Evolutionary conservation across 2,113 vertebrate species (phyloP), one percentile per base, ranked within the genome.

Genomic region (Rhadina sibilatrix): DNA sequence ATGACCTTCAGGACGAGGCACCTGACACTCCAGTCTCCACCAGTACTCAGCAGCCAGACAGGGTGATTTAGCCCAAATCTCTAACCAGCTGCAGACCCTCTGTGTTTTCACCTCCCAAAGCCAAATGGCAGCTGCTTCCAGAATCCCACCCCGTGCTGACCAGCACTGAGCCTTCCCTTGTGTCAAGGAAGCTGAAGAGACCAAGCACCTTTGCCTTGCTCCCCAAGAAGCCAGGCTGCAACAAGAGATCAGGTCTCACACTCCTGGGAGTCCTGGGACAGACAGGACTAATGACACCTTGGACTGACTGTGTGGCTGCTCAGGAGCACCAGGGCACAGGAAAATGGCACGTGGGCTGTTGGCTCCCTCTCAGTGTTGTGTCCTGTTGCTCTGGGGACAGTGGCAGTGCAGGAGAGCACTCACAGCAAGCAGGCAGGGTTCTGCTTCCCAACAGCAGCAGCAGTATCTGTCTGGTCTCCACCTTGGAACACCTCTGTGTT

Each of bases 301-400:
- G 46, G 65, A 24, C 30, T 53, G 60, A 11, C 11, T 28, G 37
- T 35, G 0, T 25, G 44, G 60, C 47, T 79, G 40, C 52, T 46
- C 12, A 2, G 54, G 64, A 88, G 54, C 33, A 28, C 2, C 12
- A 2, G 23, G 42, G 38, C 42, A 63, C 76, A 53, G 80, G 47
- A 61, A 14, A 68, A n/a, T 2, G 47, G 24, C 83, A 7, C 31
- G 0, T 12, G 65, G 61, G 65, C 46, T 56, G 20, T 7, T 74
- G 27, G 37, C 11, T 75, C 65, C 37, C 56, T 65, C 37, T 25
- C 6, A 4, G 46, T 2, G 31, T 2, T 17, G 23, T 33, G 49
- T 75, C 25, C 90, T n/a, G 24, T 23, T 0, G 0, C 52, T 52
- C 0, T 71, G 68, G 52, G 66, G 42, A 63, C 4, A 2, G 76